These are phyloP conservation scores for Todiramphus chloris DNA, from an alignment of 2,113 vertebrate genomes.

Conservation along the genomic window DNA sequence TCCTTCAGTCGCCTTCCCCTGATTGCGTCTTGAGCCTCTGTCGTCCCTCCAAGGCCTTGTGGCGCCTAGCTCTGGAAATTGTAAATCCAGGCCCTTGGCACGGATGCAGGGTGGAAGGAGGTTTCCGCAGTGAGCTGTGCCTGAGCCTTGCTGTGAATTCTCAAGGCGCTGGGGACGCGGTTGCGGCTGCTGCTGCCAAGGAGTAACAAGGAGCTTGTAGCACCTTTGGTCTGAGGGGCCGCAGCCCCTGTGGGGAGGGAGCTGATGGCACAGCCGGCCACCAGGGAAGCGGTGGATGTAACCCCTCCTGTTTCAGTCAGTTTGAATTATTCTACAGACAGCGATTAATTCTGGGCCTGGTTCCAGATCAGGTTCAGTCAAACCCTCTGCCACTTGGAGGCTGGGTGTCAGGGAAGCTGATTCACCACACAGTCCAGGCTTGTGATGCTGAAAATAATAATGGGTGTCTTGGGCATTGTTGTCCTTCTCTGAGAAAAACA, in stretches of 20 bases:
- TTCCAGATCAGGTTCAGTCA: not conserved
- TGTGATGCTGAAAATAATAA: not conserved
- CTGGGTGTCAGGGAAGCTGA: not conserved
- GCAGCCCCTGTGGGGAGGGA: not conserved
- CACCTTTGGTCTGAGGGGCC: not conserved
- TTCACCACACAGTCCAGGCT: not conserved
- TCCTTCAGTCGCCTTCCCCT: not conserved
- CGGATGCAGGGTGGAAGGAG: not conserved
- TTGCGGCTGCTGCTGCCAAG: not conserved
- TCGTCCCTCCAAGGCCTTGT: not conserved
- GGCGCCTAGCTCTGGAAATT: constrained; percentile 42
- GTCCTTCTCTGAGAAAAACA: not conserved
- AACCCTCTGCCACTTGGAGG: not conserved
- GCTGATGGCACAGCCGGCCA: not conserved
- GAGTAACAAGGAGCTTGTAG: not conserved
- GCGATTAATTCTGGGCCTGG: not conserved
- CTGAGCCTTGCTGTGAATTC: not conserved
- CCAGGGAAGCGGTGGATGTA: not conserved
- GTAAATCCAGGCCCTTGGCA: constrained; percentile 50
- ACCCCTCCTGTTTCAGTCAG: not conserved
- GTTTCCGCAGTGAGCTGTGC: not conserved
- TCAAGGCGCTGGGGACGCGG: not conserved
- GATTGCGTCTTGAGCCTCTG: not conserved
- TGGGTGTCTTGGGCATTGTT: not conserved
- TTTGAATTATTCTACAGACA: not conserved